Conservation (phyloP, 2,113 vertebrate species). For the Myotis lucifugus region DNA sequence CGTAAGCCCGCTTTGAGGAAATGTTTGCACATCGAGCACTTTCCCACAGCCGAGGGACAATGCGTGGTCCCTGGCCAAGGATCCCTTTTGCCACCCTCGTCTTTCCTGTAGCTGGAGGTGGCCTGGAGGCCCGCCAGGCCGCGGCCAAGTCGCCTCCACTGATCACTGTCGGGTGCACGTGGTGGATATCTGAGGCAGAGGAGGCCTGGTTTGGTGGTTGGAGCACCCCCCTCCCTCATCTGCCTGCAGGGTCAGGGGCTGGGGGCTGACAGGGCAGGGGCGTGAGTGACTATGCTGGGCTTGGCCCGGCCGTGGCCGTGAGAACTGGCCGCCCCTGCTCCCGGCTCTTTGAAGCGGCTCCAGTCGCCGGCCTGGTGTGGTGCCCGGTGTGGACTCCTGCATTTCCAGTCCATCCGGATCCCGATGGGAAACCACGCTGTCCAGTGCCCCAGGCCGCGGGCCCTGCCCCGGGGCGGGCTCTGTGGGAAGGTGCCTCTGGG, state of each 20-base stretch:
- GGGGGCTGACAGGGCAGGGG: not conserved
- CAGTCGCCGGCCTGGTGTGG: not conserved
- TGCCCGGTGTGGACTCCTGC: not conserved
- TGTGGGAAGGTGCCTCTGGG: constrained; percentile 58
- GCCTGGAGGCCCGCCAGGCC: constrained; percentile 81
- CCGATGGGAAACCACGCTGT: not conserved
- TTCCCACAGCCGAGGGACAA: constrained; percentile 90
- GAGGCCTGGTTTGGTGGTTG: not conserved
- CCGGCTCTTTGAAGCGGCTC: not conserved
- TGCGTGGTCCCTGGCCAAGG: constrained; percentile 84
- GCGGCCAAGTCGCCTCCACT: constrained; percentile 68
- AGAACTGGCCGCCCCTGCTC: not conserved
- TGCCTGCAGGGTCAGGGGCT: not conserved
- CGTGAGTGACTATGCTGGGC: fast-evolving
- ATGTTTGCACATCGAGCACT: constrained; percentile 78
- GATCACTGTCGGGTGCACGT: constrained; percentile 72
- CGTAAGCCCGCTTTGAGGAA: constrained; percentile 85
- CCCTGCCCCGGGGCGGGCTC: not conserved
- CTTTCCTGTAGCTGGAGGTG: constrained; percentile 80
- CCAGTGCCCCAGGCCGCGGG: not conserved
- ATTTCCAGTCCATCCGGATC: constrained; percentile 71
- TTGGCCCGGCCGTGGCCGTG: constrained; percentile 6
- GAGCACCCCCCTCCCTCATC: not conserved
- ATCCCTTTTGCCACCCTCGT: constrained; percentile 73
- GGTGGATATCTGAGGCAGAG: constrained; percentile 66